Percentiles rank a stretch among this genome's conserved stretches.
Conservation (phyloP, 2,888 invertebrate species). For the Cantharis nigra region DNA sequence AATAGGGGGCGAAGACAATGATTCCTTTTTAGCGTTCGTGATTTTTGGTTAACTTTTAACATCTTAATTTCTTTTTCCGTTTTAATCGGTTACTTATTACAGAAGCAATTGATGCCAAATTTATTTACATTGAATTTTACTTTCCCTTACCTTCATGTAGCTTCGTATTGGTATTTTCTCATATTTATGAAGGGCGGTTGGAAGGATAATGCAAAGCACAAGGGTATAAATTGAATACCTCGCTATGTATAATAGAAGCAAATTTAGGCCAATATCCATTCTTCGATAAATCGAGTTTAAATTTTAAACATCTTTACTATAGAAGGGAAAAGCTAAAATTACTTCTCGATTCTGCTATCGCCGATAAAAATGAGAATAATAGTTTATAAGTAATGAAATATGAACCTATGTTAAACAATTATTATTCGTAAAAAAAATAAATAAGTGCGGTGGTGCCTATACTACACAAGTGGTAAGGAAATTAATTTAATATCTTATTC, state of each 20-base stretch:
- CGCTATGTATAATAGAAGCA: slow-evolving; percentile 33
- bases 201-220: slow-evolving; percentile 27
- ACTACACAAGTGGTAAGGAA: not conserved
- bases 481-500: slow-evolving; percentile 7
- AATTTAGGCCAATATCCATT: slow-evolving; percentile 34
- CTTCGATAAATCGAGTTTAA: slow-evolving; percentile 39
- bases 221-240: slow-evolving; percentile 37
- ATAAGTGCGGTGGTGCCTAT: not conserved
- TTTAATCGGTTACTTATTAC: not conserved
- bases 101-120: not conserved
- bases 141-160: slow-evolving; percentile 14
- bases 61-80: not conserved
- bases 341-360: not conserved
- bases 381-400: not conserved
- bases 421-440: no score
- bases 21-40: slow-evolving; percentile 1
- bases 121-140: not conserved
- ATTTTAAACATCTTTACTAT: slow-evolving; percentile 33
- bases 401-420: no score
- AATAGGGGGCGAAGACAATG: slow-evolving; percentile 5
- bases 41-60: not conserved
- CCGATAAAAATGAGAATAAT: slow-evolving; percentile 8
- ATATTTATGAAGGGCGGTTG: slow-evolving; percentile 35
- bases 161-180: slow-evolving; percentile 35
- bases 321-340: slow-evolving; percentile 6